phyloP scores from a whole-genome alignment of 1,140 invertebrate species.

The Drosophila oshimai region DNA sequence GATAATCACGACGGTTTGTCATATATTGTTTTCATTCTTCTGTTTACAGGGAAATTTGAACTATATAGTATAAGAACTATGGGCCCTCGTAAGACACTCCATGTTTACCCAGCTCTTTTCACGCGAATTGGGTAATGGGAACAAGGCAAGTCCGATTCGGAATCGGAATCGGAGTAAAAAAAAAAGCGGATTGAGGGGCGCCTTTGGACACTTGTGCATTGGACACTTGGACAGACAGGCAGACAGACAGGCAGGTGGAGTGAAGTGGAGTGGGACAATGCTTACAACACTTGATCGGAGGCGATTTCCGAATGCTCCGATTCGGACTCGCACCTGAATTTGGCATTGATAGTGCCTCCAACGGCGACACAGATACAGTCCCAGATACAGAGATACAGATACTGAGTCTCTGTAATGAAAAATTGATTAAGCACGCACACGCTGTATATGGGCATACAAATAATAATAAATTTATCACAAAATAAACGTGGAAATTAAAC shows the following conservation, averaged over 20 bases:
- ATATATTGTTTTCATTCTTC: background rate
- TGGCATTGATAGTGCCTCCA: constrained; percentile 71
- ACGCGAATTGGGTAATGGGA: constrained; percentile 42
- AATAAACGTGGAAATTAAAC: constrained; percentile 74
- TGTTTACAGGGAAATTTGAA: background rate
- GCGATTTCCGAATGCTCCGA: constrained; percentile 38
- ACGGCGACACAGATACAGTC: constrained; percentile 12
- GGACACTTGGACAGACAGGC: background rate
- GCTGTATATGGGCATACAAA: constrained; percentile 25
- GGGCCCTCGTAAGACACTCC: background rate
- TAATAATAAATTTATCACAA: constrained; percentile 77
- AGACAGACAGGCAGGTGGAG: too few relatives aligned
- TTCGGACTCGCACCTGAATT: constrained; percentile 34
- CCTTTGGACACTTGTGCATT: constrained; percentile 48
- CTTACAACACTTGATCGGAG: constrained; percentile 55
- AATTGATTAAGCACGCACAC: constrained; percentile 62
- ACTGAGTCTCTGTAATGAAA: constrained; percentile 65
- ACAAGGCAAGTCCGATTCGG: constrained; percentile 36
- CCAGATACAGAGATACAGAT: constrained; percentile 31
- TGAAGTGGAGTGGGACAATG: background rate
- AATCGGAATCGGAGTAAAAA: constrained; percentile 5
- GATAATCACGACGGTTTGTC: constrained; percentile 1
- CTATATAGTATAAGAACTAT: too few relatives aligned
- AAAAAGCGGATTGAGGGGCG: constrained; percentile 8
- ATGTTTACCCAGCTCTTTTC: constrained; percentile 6